A percentile compares a stretch with the other conserved stretches of the same genome.
phyloP scores from a whole-genome alignment of 2,888 invertebrate genomes.

The Harpagoxenus sublaevis region DNA sequence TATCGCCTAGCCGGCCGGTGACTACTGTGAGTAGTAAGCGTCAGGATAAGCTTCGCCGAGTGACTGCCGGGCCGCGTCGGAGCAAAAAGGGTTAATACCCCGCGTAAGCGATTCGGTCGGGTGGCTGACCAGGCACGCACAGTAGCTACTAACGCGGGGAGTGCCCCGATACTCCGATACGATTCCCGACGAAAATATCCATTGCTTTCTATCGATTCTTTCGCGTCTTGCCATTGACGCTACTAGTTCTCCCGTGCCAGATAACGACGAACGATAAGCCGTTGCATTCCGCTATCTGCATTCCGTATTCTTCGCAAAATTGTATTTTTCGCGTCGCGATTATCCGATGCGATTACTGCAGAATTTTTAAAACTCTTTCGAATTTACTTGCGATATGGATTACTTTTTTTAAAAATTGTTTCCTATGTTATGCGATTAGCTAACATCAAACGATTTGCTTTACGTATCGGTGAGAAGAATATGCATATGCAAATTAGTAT shows the following conservation, averaged over 20 bases:
- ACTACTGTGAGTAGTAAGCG: slow-evolving; percentile 51
- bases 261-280: slow-evolving; percentile 15
- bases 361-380: not conserved
- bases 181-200: slow-evolving; percentile 4
- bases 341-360: not conserved
- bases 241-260: not conserved
- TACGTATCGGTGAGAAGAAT: not conserved
- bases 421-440: not conserved
- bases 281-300: not conserved
- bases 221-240: not conserved
- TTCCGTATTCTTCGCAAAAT: slow-evolving; percentile 15
- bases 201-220: not conserved
- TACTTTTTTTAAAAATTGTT: not conserved
- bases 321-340: not conserved
- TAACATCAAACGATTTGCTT: not conserved
- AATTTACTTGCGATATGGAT: slow-evolving; percentile 3
- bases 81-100: slow-evolving; percentile 45
- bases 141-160: not conserved
- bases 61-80: slow-evolving; percentile 33
- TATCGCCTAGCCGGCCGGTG: slow-evolving; percentile 47
- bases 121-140: slow-evolving; percentile 21
- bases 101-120: slow-evolving; percentile 37
- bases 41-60: slow-evolving; percentile 51
- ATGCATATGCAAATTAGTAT: slow-evolving; percentile 16
- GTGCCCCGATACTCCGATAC: not conserved